Base-by-base conservation (phyloP, 2,888 invertebrate species). In the Cosmia pyralina region DNA sequence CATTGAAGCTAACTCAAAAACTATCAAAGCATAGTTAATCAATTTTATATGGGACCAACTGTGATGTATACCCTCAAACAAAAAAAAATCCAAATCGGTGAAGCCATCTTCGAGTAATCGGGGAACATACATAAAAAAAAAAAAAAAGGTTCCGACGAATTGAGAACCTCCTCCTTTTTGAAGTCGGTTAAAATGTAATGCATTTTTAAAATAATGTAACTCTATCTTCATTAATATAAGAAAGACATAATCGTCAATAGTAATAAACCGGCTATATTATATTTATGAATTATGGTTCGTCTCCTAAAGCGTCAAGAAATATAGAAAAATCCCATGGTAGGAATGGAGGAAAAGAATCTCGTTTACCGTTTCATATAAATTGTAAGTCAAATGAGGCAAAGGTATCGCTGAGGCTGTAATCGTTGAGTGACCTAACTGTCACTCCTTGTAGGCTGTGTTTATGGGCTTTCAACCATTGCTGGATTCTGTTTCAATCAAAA, bases 311-410 rank as follows among this genome's bases (percentile, higher is more conserved):
- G 13, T 60, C 19, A 57, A 78, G 68, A 41, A 52, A 60, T 50
- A 55, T 19, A 60, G 64, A 57, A 63, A 75, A 75, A 58, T 17
- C 58, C 58, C 44, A 46, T 41, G 17, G 55, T 50, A 22, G 62
- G 53, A 53, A 63, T 38, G 48, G 46, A 59, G 69, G 63, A 70
- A 72, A 65, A 68, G 62, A 41, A 57, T 59, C 71, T 28, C 17
- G 55, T 68, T 70, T 68, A 79, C 72, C 65, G 72, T 73, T 79
- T 71, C 57, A 46, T 69, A 41, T 62, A 72, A 76, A 79, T 79
- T 68, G 70, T 79, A 72, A 79, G 68, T 82, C 62, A 53, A 34
- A 75, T 63, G 64, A 75, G 58, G 70, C 19, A 72, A 55, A 70
- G n/a, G 52, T 72, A 67, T 66, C 19, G 13, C 22, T 10, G 28